Evolutionary conservation across 1,140 invertebrate genomes (phyloP).

Genomic region (Pseudomyrmex flavicornis): DNA sequence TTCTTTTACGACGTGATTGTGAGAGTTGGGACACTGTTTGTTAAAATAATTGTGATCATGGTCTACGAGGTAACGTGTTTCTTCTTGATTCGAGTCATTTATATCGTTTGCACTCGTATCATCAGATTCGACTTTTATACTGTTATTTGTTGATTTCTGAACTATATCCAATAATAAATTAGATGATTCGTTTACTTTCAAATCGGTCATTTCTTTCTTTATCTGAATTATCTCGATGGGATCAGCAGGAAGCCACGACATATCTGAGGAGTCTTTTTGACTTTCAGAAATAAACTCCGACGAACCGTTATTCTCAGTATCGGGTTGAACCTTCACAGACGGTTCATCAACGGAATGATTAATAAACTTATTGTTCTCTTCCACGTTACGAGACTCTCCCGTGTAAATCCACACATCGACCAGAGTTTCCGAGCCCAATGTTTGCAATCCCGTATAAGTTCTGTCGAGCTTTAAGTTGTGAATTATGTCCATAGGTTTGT

Average conservation of each 20-base stretch:
- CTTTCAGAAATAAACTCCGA: neutral
- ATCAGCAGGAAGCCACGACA: neutral
- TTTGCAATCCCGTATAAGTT: conserved; percentile 94
- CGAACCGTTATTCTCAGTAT: neutral
- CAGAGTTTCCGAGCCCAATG: conserved; percentile 92
- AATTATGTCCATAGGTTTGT: conserved; percentile 92
- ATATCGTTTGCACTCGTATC: neutral
- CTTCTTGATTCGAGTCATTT: neutral
- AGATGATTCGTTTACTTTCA: neutral
- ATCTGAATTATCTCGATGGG: neutral
- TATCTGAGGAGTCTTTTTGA: neutral
- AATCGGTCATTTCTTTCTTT: conserved; percentile 23
- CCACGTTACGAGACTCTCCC: conserved; percentile 31
- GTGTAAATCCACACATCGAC: conserved; percentile 89
- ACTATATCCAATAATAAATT: neutral
- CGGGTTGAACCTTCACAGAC: neutral
- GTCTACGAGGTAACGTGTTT: conserved; percentile 14
- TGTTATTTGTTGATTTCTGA: neutral
- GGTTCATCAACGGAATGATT: neutral
- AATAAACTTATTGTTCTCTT: neutral
- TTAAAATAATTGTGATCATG: conserved; percentile 72
- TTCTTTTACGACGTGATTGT: conserved; percentile 55
- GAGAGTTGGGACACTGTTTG: conserved; percentile 24
- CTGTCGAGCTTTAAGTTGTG: conserved; percentile 94
- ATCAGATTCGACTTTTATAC: neutral